phyloP scores from a whole-genome alignment of 1,140 invertebrate genomes.

The Marisa cornuarietis region DNA sequence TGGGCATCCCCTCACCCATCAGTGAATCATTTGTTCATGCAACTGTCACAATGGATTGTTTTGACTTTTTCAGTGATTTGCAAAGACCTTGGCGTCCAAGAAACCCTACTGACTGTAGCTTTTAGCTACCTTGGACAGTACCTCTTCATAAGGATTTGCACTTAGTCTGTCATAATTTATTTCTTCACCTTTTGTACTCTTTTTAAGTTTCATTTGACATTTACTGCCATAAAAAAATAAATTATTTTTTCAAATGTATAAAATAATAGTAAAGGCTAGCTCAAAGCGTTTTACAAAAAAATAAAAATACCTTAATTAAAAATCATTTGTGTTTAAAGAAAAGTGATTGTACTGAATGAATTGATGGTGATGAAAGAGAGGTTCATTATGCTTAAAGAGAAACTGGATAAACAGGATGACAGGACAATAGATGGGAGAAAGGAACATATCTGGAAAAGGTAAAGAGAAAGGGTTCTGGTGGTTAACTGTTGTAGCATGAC shows the following conservation, averaged over 20 bases:
- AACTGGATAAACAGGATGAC: background rate
- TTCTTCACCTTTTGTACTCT: no score
- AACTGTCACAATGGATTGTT: no score
- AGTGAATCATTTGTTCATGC: no score
- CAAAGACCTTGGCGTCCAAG: background rate
- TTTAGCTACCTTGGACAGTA: conserved; percentile 8
- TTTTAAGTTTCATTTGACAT: background rate
- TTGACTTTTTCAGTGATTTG: background rate
- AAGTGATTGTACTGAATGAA: background rate
- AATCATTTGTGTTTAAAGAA: no score
- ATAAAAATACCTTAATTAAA: background rate
- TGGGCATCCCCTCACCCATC: no score
- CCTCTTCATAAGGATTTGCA: background rate
- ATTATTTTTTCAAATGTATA: background rate
- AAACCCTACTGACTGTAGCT: background rate
- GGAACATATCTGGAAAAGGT: no score
- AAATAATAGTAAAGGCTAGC: background rate
- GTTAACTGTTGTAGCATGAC: no score
- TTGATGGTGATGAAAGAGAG: background rate
- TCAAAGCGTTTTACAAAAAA: background rate
- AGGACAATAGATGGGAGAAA: background rate
- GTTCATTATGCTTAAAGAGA: no score
- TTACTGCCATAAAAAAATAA: background rate
- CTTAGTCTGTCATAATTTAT: background rate
- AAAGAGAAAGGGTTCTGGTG: no score